Percentiles rank a stretch among this genome's conserved stretches.
Evolutionary conservation across 2,797 vertebrate genomes (phyloP).

Genomic region (Anabacerthia variegaticeps): DNA sequence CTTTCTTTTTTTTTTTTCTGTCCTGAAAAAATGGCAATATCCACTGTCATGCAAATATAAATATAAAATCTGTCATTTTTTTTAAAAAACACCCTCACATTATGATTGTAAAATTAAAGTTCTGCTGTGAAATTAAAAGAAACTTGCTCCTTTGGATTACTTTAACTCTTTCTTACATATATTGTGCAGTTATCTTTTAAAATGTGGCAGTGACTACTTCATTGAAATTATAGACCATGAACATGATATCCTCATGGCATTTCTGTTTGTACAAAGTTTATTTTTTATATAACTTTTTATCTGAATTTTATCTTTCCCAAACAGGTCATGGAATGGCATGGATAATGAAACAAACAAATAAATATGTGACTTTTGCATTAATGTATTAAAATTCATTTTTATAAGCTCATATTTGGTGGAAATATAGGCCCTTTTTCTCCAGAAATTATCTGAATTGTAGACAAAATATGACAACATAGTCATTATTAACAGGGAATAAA

Average conservation of each 20-base stretch:
- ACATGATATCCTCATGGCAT: fast-evolving
- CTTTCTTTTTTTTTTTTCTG: background rate
- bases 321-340: background rate
- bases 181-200: background rate
- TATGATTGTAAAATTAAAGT: background rate
- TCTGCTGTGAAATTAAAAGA: background rate
- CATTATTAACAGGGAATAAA: background rate
- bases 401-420: background rate
- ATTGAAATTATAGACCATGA: background rate
- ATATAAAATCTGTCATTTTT: fast-evolving
- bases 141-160: background rate
- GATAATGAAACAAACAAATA: background rate
- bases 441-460: background rate
- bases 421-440: fast-evolving
- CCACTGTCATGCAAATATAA: background rate
- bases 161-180: background rate
- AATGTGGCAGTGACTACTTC: background rate
- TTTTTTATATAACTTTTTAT: background rate
- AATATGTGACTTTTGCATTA: background rate
- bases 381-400: background rate
- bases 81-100: background rate
- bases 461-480: background rate
- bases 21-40: background rate
- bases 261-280: background rate
- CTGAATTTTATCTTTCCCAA: background rate